Evolutionary conservation across 1,140 invertebrate species (phyloP), one percentile per base, ranked within the genome.

Genomic region (Melipona quadrifasciata): DNA sequence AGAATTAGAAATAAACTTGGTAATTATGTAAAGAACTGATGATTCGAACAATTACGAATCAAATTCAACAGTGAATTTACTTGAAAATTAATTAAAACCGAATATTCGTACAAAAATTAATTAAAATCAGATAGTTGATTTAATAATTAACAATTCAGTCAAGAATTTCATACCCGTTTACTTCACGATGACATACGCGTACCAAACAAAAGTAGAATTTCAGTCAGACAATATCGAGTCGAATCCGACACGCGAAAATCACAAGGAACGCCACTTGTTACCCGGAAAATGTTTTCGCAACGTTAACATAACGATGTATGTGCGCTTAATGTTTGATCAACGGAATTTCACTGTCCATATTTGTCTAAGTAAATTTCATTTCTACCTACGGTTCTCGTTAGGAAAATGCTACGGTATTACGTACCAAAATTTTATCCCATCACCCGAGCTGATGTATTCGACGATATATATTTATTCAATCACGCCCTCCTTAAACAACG

Each of bases 341-440:
- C 51, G 17, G 51, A 82, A 82, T 76, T 75, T 76, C 80, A 6
- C 80, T 75, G 72, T 67, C 24, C 80, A 82, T 75, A 82, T 82
- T 82, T 82, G 72, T 39, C 61, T 6, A 76, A 51, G 72, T 65
- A 82, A 82, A 76, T 76, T 82, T 67, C 80, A 57, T 67, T 82
- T 55, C 80, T 74, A n/a, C 21, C 57, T 55, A 39, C 21, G 27
- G 24, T 67, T 75, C 14, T 24, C 24, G 11, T 47, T 24, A 27
- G 47, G 72, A 27, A 55, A 75, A 76, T 27, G 72, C 27, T 67
- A 39, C 58, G 12, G 61, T 31, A 57, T 82, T 82, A 67, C 1
- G 27, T 21, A n/a, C 6, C 11, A 17, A 34, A 39, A 76, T 76
- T 82, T 82, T 67, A 58, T 67, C 34, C 14, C 24, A 27, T 19